phyloP scores from a whole-genome alignment of 2,113 vertebrate genomes.

The Brachyhypopomus occidentalis region DNA sequence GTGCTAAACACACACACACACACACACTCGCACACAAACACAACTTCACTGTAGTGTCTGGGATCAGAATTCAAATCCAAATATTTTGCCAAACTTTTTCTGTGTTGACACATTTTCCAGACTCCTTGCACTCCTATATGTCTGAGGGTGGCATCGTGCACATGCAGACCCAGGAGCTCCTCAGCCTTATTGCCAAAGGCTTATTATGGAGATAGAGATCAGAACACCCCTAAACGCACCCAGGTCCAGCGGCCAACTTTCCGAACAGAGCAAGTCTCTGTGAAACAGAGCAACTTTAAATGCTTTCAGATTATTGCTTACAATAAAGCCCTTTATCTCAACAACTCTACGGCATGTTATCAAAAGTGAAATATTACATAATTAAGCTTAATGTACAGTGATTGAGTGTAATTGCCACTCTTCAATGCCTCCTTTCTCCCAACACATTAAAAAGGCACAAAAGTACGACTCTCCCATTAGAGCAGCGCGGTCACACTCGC shows the following conservation, averaged over 20 bases:
- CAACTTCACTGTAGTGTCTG: no score
- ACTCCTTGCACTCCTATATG: not conserved
- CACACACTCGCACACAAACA: conserved; percentile 8
- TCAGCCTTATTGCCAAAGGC: not conserved
- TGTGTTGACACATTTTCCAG: not conserved
- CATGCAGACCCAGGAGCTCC: not conserved
- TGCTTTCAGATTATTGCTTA: conserved; percentile 47
- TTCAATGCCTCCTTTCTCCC: conserved; percentile 41
- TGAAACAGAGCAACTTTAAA: conserved; percentile 43
- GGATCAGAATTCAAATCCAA: not conserved
- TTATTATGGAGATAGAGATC: conserved; percentile 45
- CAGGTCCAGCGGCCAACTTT: not conserved
- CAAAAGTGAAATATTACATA: conserved; percentile 58
- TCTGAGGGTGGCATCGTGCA: conserved; percentile 16
- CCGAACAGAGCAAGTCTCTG: conserved; percentile 39
- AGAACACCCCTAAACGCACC: not conserved
- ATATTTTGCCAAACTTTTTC: not conserved
- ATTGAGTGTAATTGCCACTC: conserved; percentile 51
- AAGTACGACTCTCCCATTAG: conserved; percentile 38
- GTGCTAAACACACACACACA: conserved; percentile 28
- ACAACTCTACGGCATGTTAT: conserved; percentile 39
- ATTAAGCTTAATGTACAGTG: conserved; percentile 56
- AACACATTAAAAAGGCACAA: conserved; percentile 31
- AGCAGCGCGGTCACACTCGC: conserved; percentile 27
- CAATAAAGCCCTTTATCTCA: conserved; percentile 44